Evolutionary conservation across 2,797 vertebrate genomes (phyloP), one percentile per base, ranked within the genome.

Genomic region (Danio aesculapii): DNA sequence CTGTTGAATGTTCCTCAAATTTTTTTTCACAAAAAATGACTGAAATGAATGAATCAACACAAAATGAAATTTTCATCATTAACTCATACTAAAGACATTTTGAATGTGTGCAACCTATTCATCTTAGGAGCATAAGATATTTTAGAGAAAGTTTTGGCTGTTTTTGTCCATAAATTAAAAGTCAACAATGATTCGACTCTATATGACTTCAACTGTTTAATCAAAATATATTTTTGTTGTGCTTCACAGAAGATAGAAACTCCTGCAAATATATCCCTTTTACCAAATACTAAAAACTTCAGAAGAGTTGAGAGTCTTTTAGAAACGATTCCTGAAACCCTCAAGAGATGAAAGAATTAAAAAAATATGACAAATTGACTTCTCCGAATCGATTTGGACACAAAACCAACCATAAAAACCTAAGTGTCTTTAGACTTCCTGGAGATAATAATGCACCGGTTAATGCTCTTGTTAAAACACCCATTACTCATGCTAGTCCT

Each of bases 401-500:
- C 21, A 71, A 39, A 16, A 77, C n/a, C 8, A 5, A 41, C 30
- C 5, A 3, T 17, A 12, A 61, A 59, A 81, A 78, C 52, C 17
- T 55, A 3, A 78, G 63, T 39, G 49, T 52, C 49, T 17, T 80
- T 16, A 63, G 44, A 62, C 30, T 46, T 63, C 72, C 71, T 41
- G 10, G 44, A 70, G 76, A 39, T 30, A 7, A 74, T 83, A 77
- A 79, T 66, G 47, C 41, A 47, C 41, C 8, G 11, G 5, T 59
- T 41, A 57, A 39, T 14, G 5, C 16, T 19, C 16, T 57, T 55
- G 2, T 77, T 63, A 68, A 84, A 72, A 79, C 63, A 74, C 4
- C 58, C 58, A 46, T 71, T 46, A 30, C 17, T 77, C 66, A 77
- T 39, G 30, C 6, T 30, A 71, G 58, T 50, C 81, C 67, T 61